Conservation (phyloP, 2,888 invertebrate genomes). For the Cordilura impudica region DNA sequence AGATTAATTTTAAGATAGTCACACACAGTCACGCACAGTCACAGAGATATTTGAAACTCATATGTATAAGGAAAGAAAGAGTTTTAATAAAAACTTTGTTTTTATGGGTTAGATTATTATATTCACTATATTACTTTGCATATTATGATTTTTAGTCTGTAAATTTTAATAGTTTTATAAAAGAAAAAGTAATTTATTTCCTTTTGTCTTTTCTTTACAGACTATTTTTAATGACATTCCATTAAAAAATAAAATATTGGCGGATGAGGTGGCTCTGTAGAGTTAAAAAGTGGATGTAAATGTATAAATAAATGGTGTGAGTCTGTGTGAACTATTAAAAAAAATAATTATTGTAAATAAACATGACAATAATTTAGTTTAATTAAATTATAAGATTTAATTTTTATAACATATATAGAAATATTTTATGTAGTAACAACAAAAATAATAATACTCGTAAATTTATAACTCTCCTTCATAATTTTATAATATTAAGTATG, state of each 20-base stretch:
- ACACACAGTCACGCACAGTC: too few species aligned
- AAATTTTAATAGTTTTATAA: background rate
- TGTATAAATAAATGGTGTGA: conserved; percentile 26
- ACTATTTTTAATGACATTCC: conserved; percentile 69
- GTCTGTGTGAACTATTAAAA: background rate
- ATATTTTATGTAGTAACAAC: too few species aligned
- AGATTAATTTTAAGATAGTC: too few species aligned
- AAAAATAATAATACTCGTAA: background rate
- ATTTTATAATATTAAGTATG: background rate
- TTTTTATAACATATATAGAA: background rate
- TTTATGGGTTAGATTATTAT: too few species aligned
- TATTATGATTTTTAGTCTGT: too few species aligned
- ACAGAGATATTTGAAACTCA: too few species aligned
- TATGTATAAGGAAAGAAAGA: too few species aligned
- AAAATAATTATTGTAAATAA: conserved; percentile 39
- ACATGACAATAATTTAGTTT: conserved; percentile 29
- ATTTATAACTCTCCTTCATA: background rate
- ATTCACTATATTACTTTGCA: too few species aligned
- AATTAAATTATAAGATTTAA: too few species aligned
- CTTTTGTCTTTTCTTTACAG: conserved; percentile 65
- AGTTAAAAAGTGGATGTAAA: background rate
- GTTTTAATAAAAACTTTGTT: too few species aligned
- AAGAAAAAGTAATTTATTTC: too few species aligned
- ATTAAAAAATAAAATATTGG: conserved; percentile 65
- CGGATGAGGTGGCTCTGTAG: conserved; percentile 71